A percentile compares a stretch with the other conserved stretches of the same genome.
Evolutionary conservation across 2,113 vertebrate species (phyloP).

Genomic region (Hydrolagus affinis): DNA sequence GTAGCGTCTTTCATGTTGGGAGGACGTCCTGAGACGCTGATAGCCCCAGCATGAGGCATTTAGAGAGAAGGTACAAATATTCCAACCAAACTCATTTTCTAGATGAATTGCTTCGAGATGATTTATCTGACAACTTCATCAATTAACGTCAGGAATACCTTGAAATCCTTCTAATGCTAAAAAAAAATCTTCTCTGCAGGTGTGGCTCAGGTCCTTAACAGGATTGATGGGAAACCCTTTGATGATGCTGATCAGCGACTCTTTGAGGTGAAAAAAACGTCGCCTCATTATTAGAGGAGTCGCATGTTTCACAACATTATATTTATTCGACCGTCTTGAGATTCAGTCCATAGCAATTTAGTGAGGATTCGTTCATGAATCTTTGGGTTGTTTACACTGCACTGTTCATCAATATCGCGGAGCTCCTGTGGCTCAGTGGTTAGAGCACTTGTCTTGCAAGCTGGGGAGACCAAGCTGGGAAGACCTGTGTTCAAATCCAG

Average conservation of each 20-base stretch:
- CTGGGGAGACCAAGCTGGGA: too few relatives aligned
- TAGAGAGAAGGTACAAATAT: too few relatives aligned
- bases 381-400: too few relatives aligned
- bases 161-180: neutral
- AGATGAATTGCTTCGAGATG: neutral
- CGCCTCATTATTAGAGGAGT: neutral
- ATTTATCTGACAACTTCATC: neutral
- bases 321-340: neutral
- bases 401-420: too few relatives aligned
- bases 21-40: too few relatives aligned
- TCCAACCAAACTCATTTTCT: too few relatives aligned
- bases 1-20: too few relatives aligned
- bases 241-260: slow-evolving; percentile 92
- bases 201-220: slow-evolving; percentile 92
- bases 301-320: neutral
- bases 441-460: too few relatives aligned
- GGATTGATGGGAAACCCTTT: slow-evolving; percentile 90
- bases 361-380: neutral
- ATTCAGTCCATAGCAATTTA: neutral
- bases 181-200: slow-evolving; percentile 55
- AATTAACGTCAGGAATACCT: neutral
- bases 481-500: too few relatives aligned
- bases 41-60: too few relatives aligned
- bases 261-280: slow-evolving; percentile 74
- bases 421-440: too few relatives aligned